phyloP scores from a whole-genome alignment of 2,888 invertebrate genomes.

The Melanostoma scalare region DNA sequence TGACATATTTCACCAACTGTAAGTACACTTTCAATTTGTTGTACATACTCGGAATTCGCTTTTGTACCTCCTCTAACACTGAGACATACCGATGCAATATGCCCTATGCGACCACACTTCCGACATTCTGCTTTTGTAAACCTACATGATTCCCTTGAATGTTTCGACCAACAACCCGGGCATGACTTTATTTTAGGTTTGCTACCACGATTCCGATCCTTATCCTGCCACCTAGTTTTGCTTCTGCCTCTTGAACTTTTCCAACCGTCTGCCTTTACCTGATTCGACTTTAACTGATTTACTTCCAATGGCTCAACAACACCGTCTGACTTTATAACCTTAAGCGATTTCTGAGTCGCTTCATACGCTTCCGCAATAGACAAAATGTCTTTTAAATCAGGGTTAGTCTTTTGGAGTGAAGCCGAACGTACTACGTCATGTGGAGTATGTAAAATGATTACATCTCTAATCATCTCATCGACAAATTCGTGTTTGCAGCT shows the following conservation, averaged over 20 bases:
- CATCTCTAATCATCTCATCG: constrained; percentile 33
- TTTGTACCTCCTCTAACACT: neutral
- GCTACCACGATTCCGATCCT: constrained; percentile 11
- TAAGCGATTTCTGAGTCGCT: constrained; percentile 33
- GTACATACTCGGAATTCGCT: no score
- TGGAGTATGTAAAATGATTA: constrained; percentile 33
- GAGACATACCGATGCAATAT: no score
- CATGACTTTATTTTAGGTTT: constrained; percentile 22
- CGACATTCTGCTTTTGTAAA: no score
- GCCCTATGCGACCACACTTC: constrained; percentile 11
- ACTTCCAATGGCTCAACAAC: constrained; percentile 19
- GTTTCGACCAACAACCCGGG: constrained; percentile 22
- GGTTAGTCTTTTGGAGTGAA: constrained; percentile 45
- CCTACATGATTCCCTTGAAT: no score
- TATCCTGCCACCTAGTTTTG: constrained; percentile 21
- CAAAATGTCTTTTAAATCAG: constrained; percentile 27
- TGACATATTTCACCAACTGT: constrained; percentile 26
- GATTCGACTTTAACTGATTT: no score
- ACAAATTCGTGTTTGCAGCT: constrained; percentile 1
- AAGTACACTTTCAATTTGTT: no score
- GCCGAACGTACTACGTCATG: constrained; percentile 29
- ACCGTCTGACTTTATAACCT: constrained; percentile 21
- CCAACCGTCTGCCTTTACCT: constrained; percentile 29
- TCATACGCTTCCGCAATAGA: constrained; percentile 41
- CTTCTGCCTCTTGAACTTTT: constrained; percentile 17